These are phyloP conservation scores for Syngnathus rostellatus DNA, from an alignment of 2,797 vertebrate genomes.

Conservation along the genomic window DNA sequence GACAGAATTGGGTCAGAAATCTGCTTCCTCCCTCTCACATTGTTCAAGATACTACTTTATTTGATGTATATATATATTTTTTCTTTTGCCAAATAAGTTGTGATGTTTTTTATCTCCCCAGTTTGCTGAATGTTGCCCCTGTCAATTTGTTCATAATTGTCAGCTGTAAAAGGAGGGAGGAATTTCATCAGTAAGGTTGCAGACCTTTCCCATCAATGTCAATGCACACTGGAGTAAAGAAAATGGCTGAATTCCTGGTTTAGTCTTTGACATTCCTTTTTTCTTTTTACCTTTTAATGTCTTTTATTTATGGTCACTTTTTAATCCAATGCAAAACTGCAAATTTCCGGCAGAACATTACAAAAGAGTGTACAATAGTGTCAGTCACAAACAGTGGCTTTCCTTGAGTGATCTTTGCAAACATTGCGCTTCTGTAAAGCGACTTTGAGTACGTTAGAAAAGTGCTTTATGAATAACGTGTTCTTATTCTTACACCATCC, in stretches of 20 bases:
- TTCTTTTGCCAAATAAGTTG: not conserved
- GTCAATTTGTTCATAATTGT: not conserved
- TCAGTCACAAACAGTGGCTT: too few species aligned
- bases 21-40: not conserved
- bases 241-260: not conserved
- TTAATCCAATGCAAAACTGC: not conserved
- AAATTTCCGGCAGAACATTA: not conserved
- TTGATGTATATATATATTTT: not conserved
- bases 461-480: too few species aligned
- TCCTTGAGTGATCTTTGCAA: too few species aligned
- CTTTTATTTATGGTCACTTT: not conserved
- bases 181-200: not conserved
- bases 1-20: not conserved
- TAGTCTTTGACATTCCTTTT: not conserved
- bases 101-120: conserved; percentile 6
- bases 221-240: not conserved
- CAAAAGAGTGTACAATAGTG: not conserved
- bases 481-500: too few species aligned
- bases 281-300: not conserved
- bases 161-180: not conserved
- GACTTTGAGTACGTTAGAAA: too few species aligned
- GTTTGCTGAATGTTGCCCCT: not conserved
- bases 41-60: conserved; percentile 14
- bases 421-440: too few species aligned
- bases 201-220: not conserved